Evolutionary conservation across 2,888 invertebrate species (phyloP).

Genomic region (Dynastes tityus): DNA sequence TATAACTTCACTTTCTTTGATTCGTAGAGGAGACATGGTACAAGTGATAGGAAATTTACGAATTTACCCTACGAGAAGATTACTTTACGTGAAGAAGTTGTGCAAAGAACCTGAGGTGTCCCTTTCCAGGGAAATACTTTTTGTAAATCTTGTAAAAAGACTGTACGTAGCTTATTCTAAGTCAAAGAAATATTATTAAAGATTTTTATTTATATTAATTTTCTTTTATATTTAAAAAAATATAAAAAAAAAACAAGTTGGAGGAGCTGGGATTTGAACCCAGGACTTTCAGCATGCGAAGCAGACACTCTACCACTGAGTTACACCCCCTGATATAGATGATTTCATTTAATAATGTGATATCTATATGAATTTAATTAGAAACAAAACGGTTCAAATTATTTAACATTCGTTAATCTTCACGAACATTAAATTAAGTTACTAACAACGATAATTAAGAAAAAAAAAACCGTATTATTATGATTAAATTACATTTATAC

Average conservation of each 20-base stretch:
- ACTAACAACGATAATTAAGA: too few species aligned
- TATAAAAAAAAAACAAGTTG: constrained; percentile 52
- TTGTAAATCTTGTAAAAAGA: constrained; percentile 11
- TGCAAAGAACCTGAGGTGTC: neutral
- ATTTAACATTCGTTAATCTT: too few species aligned
- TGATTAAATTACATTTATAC: too few species aligned
- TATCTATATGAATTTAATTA: neutral
- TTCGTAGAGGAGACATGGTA: constrained; percentile 4
- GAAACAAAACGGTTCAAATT: too few species aligned
- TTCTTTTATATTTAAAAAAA: neutral
- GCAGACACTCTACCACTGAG: constrained; percentile 72
- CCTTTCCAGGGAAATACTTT: neutral
- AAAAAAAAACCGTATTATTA: too few species aligned
- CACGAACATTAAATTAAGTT: too few species aligned
- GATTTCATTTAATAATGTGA: neutral
- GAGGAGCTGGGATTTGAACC: constrained; percentile 70
- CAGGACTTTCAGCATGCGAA: constrained; percentile 72
- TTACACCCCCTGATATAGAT: constrained; percentile 65
- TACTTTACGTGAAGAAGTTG: neutral
- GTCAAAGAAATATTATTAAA: constrained; percentile 7
- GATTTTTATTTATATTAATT: neutral
- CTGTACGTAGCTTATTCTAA: constrained; percentile 8
- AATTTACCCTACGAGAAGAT: neutral
- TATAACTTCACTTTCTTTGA: neutral
- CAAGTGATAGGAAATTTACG: constrained; percentile 15